Percentiles rank a stretch among this genome's conserved stretches.
Evolutionary conservation across 2,888 invertebrate genomes (phyloP).

Genomic region (Phrixothrix hirtus): DNA sequence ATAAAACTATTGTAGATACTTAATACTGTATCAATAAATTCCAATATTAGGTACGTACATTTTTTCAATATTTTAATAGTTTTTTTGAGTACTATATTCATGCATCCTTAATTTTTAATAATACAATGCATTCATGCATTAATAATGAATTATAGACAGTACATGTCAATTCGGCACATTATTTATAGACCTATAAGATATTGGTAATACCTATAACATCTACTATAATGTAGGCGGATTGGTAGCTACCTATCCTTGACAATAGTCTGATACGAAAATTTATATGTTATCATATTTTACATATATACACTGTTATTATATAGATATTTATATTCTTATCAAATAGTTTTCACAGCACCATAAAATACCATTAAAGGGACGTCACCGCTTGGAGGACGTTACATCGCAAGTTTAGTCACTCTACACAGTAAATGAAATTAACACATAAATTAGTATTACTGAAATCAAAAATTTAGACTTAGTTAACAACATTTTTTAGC

Average conservation of each 20-base stretch:
- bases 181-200: slow-evolving; percentile 8
- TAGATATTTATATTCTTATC: slow-evolving; percentile 15
- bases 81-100: too few species aligned
- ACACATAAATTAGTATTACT: background rate
- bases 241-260: slow-evolving; percentile 14
- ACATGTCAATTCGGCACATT: slow-evolving; percentile 17
- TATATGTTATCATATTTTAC: slow-evolving; percentile 15
- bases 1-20: too few species aligned
- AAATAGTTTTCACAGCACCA: slow-evolving; percentile 35
- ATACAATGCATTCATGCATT: too few species aligned
- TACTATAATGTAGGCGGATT: slow-evolving; percentile 1
- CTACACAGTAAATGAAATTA: background rate
- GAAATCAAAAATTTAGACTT: background rate
- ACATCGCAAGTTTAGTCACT: slow-evolving; percentile 13
- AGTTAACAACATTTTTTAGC: background rate
- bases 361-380: slow-evolving; percentile 33
- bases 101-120: background rate
- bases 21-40: too few species aligned
- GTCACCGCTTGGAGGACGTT: slow-evolving; percentile 3
- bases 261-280: slow-evolving; percentile 28
- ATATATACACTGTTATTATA: slow-evolving; percentile 13
- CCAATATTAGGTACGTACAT: too few species aligned
- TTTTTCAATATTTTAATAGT: too few species aligned
- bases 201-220: slow-evolving; percentile 11
- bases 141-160: background rate